Conservation (phyloP, 2,113 vertebrate species). For the Plecturocebus donacophilus region DNA sequence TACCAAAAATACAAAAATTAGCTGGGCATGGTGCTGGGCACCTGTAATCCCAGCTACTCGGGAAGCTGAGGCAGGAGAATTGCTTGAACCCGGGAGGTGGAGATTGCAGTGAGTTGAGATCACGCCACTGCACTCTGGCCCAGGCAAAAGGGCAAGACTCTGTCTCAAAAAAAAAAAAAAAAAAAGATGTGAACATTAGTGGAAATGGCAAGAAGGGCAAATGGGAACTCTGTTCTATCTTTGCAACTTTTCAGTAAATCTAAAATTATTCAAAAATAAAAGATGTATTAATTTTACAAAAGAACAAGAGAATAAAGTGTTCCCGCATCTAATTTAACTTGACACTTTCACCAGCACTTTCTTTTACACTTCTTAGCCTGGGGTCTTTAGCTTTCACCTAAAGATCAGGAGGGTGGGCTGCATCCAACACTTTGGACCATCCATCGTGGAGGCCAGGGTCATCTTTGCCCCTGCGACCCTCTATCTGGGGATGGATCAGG, state of each 20-base stretch:
- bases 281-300: not conserved
- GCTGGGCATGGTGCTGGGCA: too few relatives aligned
- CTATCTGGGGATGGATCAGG: not conserved
- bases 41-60: too few relatives aligned
- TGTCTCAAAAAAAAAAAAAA: too few relatives aligned
- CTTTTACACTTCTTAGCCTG: not conserved
- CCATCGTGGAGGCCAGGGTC: not conserved
- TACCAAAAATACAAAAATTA: too few relatives aligned
- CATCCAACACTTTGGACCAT: too few relatives aligned
- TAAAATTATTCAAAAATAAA: not conserved
- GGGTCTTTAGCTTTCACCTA: not conserved
- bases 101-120: too few relatives aligned
- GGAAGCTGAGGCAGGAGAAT: too few relatives aligned
- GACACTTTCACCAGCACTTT: not conserved
- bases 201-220: not conserved
- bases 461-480: not conserved
- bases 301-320: not conserved
- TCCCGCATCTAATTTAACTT: not conserved
- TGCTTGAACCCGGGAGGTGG: too few relatives aligned
- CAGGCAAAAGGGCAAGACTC: too few relatives aligned
- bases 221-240: not conserved
- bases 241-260: not conserved
- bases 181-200: not conserved
- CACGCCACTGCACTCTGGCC: too few relatives aligned
- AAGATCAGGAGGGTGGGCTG: not conserved